Percentiles rank a stretch among this genome's conserved stretches.
These are phyloP conservation scores for Centroberyx gerrardi DNA, from an alignment of 2,797 vertebrate genomes.

Conservation along the genomic window DNA sequence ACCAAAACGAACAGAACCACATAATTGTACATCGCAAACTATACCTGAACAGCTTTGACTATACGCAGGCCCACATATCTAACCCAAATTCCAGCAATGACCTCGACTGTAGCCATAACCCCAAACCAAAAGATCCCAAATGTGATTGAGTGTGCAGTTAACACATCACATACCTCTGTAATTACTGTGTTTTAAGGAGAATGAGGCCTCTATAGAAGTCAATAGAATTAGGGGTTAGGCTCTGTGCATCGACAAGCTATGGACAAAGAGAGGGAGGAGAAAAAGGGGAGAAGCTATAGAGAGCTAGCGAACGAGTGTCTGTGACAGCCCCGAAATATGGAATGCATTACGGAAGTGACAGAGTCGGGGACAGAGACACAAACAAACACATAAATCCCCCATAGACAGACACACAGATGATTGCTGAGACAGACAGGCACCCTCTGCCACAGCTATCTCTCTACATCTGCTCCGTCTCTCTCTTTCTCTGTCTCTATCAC, in stretches of 20 bases:
- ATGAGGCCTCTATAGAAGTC: constrained; percentile 59
- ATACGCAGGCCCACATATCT: constrained; percentile 37
- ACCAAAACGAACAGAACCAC: constrained; percentile 69
- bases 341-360: constrained; percentile 86
- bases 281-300: constrained; percentile 42
- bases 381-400: constrained; percentile 88
- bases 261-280: constrained; percentile 45
- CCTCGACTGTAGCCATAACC: constrained; percentile 49
- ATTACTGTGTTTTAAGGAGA: constrained; percentile 73
- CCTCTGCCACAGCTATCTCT: constrained; percentile 73
- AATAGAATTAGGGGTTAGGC: constrained; percentile 55
- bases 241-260: constrained; percentile 53
- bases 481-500: constrained; percentile 45
- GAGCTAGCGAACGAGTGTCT: constrained; percentile 57
- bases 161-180: constrained; percentile 73
- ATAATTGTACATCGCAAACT: constrained; percentile 55
- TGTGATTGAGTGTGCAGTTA: constrained; percentile 60
- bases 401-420: constrained; percentile 76
- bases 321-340: constrained; percentile 80
- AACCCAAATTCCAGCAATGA: constrained; percentile 58
- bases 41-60: constrained; percentile 64
- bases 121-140: constrained; percentile 59
- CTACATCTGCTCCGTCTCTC: constrained; percentile 62
- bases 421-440: constrained; percentile 81
- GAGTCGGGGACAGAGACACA: constrained; percentile 79